Base-by-base conservation (phyloP, 2,888 invertebrate genomes). In the Eupithecia inturbata region DNA sequence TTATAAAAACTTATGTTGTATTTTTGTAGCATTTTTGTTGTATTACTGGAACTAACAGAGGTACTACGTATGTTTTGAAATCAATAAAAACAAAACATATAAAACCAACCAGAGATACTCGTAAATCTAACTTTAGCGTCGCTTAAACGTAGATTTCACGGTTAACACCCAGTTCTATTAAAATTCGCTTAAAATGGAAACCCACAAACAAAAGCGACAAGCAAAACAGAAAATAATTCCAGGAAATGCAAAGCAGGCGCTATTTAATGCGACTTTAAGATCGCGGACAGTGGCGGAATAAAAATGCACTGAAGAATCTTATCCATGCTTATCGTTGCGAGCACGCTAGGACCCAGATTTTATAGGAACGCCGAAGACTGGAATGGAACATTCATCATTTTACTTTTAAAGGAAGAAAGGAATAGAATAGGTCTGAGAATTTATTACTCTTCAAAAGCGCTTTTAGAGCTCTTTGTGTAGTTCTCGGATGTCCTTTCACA, bases 261-360 rank as follows among this genome's bases (percentile, higher is more conserved):
- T 39, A 36, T 66, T 64, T 72, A 71, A 68, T 64, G 60, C 71
- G 68, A 71, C 71, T 73, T 71, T 71, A 71, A 76, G 73, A 76
- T 67, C 62, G 73, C 71, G 66, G 36, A 62, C 70, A 70, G 72
- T 45, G 63, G 41, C 39, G 66, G 72, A 73, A 71, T 71, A 71
- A 76, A 75, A 73, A 76, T 76, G 76, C 68, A 73, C 67, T 71
- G 62, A 71, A 72, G 67, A 73, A 69, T 71, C 64, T 63, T 49
- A 53, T 7, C 36, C 73, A 1, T 60, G 68, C 66, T 76, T 69
- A 73, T 73, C 73, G 76, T 16, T 10, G 69, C 31, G 33, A 39
- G 14, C 53, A 22, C 71, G 53, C 39, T 33, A 14, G 26, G 31
- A 68, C 41, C 36, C 57, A 16, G 33, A 45, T 41, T 66, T 60